Evolutionary conservation across 2,797 vertebrate genomes (phyloP).

Genomic region (Poeciliopsis infans): DNA sequence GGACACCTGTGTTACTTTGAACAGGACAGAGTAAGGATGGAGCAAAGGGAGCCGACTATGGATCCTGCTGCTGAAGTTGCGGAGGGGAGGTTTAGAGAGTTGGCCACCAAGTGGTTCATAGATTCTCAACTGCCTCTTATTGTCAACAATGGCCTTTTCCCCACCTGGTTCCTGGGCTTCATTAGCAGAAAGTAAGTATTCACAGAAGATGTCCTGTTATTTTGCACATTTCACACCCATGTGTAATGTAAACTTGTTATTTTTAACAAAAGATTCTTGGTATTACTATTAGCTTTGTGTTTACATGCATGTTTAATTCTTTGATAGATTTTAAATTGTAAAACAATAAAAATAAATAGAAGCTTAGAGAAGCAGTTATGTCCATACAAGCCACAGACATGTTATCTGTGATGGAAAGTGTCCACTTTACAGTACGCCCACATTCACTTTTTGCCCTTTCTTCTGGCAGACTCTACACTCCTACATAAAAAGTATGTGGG

Average conservation of each 20-base stretch:
- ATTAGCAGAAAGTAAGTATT: conserved; percentile 84
- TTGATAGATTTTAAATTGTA: background rate
- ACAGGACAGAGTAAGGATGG: conserved; percentile 71
- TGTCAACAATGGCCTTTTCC: conserved; percentile 81
- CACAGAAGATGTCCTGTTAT: background rate
- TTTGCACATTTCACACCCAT: background rate
- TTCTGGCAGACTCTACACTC: conserved; percentile 13
- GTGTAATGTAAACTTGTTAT: background rate
- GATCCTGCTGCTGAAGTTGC: conserved; percentile 35
- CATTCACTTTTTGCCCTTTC: conserved; percentile 13
- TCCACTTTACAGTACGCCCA: conserved; percentile 17
- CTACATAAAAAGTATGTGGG: conserved; percentile 15
- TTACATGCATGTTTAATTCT: background rate
- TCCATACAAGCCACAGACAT: background rate
- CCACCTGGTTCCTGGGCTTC: conserved; percentile 89
- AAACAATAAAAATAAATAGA: background rate
- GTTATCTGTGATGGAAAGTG: conserved; percentile 19
- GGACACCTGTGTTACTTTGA: conserved; percentile 17
- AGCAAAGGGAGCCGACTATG: conserved; percentile 43
- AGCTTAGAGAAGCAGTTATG: background rate
- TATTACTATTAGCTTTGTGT: background rate
- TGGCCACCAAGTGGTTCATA: conserved; percentile 84
- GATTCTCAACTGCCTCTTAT: conserved; percentile 84
- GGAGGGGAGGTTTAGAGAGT: conserved; percentile 72
- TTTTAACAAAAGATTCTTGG: background rate